Conservation (phyloP, 2,113 vertebrate species). For the Suncus etruscus region DNA sequence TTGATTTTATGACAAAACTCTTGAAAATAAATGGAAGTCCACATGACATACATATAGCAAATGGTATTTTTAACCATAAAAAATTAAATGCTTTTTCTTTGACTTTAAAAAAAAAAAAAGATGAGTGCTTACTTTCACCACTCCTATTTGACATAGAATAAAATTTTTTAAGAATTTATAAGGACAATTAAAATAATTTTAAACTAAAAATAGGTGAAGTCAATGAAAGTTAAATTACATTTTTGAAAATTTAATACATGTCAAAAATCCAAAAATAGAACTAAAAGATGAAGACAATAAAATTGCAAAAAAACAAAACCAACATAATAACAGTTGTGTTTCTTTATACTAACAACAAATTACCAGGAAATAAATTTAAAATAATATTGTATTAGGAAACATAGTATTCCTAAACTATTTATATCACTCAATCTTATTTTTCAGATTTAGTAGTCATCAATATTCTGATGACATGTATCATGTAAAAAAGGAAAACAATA, state of each 20-base stretch:
- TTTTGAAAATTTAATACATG: no score
- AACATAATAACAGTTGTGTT: background rate
- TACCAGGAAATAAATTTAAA: background rate
- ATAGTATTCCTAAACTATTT: background rate
- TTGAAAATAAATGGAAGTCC: background rate
- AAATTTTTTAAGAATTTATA: no score
- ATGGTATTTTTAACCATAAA: no score
- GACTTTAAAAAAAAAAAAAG: no score
- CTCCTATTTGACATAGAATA: no score
- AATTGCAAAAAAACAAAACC: background rate
- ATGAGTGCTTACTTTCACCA: no score
- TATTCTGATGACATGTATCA: background rate
- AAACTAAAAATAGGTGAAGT: no score
- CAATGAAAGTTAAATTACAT: no score
- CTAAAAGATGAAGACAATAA: background rate
- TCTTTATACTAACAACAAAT: background rate
- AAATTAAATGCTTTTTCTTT: no score
- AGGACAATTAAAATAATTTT: no score
- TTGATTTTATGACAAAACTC: background rate
- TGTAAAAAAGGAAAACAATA: background rate
- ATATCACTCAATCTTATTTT: background rate
- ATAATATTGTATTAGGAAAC: background rate
- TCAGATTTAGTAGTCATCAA: background rate
- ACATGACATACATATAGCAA: no score
- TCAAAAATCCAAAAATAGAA: no score